A percentile compares a stretch with the other conserved stretches of the same genome.
Evolutionary conservation across 2,797 vertebrate species (phyloP).

Genomic region (Ceyx erithaca): DNA sequence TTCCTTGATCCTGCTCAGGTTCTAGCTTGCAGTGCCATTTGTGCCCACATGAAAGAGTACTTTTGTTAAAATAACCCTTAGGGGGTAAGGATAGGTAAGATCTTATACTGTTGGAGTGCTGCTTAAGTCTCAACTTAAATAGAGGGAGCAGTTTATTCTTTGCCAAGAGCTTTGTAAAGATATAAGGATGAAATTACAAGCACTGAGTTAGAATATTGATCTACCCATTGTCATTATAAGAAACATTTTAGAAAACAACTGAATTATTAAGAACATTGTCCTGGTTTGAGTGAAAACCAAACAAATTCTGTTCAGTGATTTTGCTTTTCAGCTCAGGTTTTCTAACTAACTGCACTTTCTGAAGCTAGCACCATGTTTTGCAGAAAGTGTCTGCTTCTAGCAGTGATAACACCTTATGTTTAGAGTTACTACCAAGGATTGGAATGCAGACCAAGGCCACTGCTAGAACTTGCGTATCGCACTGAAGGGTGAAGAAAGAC

Average conservation of each 20-base stretch:
- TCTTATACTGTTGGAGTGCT: rapidly evolving
- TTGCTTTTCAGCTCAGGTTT: no score
- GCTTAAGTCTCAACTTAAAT: neutral
- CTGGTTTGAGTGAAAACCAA: no score
- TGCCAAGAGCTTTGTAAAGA: neutral
- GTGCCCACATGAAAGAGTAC: neutral
- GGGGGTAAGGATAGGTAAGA: neutral
- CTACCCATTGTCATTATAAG: neutral
- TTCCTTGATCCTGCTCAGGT: neutral
- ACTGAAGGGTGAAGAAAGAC: no score
- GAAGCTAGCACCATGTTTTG: no score
- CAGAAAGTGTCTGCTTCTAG: no score
- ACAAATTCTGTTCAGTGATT: no score
- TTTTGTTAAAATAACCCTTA: neutral
- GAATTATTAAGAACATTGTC: neutral
- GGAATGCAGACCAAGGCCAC: no score
- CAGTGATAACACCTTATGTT: no score
- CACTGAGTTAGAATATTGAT: neutral
- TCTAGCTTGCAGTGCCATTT: neutral
- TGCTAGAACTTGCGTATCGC: no score
- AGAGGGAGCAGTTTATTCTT: neutral
- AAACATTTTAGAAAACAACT: conserved; percentile 4
- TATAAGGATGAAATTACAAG: neutral
- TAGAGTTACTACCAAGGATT: no score
- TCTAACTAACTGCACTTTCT: no score